Base-by-base conservation (phyloP, 2,797 vertebrate species). In the Lepidocolaptes lacrymiger region DNA sequence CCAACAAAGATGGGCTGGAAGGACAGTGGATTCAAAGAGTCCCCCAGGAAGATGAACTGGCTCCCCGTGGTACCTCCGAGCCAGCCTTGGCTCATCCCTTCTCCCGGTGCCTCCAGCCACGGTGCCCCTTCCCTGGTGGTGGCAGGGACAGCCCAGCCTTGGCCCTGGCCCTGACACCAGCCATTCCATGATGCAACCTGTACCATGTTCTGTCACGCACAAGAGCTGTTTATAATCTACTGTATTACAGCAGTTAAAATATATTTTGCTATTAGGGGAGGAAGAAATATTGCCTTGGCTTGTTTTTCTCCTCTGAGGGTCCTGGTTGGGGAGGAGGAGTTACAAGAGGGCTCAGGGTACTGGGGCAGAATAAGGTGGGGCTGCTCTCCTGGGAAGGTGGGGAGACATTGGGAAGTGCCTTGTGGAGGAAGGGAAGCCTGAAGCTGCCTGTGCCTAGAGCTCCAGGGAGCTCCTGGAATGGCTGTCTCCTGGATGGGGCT, bases 221-320 rank as follows among this genome's bases (percentile, higher is more conserved):
- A 89, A 89, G 74, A 93, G 78, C 82, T 76, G 93, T 96, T 84
- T 85, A 86, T 95, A 76, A 91, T 64, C 72, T 89, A 93, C 76
- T 96, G 85, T 94, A 91, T 91, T 93, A 85, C 85, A 86, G 79
- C 94, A 88, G 66, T 88, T 77, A 36, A 96, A 97, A 97, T 96
- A 94, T 96, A 97, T 96, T 97, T 97, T 97, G 82, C 85, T 97
- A 91, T 90, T 91, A 41, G 39, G 73, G 71, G 67, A 91, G 66
- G 18, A 88, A 88, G 85, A 68, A 16, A 63, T 39, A 58, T 10
- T 2, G n/a, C 24, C 37, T 93, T 41, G 39, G 62, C 10, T 66
- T 91, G 32, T 77, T 91, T 91, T 75, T 84, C 61, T 77, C 63
- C n/a, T 77, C 14, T 12, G 48, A 48, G 54, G 37, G 2, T 37